A percentile compares a stretch with the other conserved stretches of the same genome.
Conservation (phyloP, 2,113 vertebrate genomes). For the Macroglossus sobrinus region DNA sequence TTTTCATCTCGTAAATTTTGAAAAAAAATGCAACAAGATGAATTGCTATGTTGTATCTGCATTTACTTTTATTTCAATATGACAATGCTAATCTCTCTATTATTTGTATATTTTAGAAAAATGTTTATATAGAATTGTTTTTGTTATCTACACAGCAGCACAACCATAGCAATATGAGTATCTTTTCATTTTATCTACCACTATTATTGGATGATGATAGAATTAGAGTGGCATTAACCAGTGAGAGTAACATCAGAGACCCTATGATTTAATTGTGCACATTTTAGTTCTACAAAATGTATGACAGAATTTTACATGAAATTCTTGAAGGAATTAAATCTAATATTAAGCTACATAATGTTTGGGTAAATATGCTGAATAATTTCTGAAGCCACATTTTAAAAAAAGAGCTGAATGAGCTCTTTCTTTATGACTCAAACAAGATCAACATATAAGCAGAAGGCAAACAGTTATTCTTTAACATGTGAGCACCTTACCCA, state of each 20-base stretch:
- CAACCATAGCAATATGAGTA: background rate
- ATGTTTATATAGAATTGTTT: background rate
- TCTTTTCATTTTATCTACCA: background rate
- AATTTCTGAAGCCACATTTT: slow-evolving; percentile 34
- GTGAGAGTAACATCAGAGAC: background rate
- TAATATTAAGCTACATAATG: slow-evolving; percentile 14
- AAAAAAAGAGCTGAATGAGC: background rate
- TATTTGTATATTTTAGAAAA: background rate
- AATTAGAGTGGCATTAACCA: background rate
- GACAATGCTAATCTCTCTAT: background rate
- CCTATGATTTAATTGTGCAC: background rate
- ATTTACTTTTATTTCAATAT: background rate
- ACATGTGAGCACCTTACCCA: background rate
- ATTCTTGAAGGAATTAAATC: background rate
- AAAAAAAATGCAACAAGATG: background rate
- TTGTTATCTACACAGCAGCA: background rate
- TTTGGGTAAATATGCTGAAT: slow-evolving; percentile 27
- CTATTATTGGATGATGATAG: background rate
- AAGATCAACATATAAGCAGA: background rate
- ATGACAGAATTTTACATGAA: background rate
- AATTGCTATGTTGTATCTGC: background rate
- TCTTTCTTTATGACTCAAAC: background rate
- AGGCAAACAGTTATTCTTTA: background rate
- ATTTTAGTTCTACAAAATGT: background rate
- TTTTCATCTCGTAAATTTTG: background rate